Percentiles rank a stretch among this genome's conserved stretches.
Conservation (phyloP, 1,140 invertebrate genomes). For the Penaeus vannamei region DNA sequence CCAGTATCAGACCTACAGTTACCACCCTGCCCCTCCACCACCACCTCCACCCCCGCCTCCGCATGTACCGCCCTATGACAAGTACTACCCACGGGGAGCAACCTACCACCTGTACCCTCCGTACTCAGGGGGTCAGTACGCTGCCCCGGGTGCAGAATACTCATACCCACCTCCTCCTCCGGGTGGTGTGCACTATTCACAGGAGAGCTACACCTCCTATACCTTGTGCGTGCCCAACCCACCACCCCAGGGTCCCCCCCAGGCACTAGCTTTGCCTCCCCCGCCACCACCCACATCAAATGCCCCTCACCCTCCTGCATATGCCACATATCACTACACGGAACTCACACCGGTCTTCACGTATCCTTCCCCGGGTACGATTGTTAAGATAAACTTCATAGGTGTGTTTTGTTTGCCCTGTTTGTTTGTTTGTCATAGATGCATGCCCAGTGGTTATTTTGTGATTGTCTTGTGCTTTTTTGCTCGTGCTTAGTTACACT, state of each 20-base stretch:
- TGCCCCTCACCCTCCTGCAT: constrained; percentile 59
- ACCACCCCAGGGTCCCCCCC: constrained; percentile 62
- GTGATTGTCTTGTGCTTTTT: constrained; percentile 63
- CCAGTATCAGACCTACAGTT: constrained; percentile 59
- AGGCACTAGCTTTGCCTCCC: constrained; percentile 60
- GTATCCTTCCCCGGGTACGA: constrained; percentile 66
- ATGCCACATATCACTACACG: constrained; percentile 67
- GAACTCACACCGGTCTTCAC: constrained; percentile 61
- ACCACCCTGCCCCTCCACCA: constrained; percentile 48
- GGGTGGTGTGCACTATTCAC: constrained; percentile 65
- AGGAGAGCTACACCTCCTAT: constrained; percentile 66
- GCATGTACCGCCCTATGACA: constrained; percentile 63
- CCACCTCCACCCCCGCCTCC: constrained; percentile 48
- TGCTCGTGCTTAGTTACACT: constrained; percentile 60
- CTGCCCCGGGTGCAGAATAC: constrained; percentile 61
- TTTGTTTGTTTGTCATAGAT: constrained; percentile 61
- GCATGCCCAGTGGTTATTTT: constrained; percentile 54
- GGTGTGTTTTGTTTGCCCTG: constrained; percentile 67
- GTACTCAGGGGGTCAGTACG: constrained; percentile 63
- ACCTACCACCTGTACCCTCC: constrained; percentile 65
- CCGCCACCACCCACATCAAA: constrained; percentile 61
- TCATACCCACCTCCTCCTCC: constrained; percentile 64
- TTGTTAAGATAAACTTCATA: constrained; percentile 67
- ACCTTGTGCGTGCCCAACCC: constrained; percentile 64
- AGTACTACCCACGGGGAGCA: constrained; percentile 61